Conservation (phyloP, 2,888 invertebrate species). For the Drosophila quinaria region DNA sequence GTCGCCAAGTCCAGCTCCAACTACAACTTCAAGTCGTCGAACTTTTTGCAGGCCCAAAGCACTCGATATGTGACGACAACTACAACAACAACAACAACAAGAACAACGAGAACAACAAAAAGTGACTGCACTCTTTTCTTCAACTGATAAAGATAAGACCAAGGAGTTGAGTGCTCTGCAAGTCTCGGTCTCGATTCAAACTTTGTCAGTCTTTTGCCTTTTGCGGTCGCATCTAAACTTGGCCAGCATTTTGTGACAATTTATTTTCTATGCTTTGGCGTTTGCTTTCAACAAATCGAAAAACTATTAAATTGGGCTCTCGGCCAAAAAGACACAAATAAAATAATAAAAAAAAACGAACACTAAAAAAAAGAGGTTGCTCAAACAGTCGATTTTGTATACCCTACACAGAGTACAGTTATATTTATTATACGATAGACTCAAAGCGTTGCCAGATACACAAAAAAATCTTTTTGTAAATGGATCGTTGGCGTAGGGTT, state of each 20-base stretch:
- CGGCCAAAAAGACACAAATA: slow-evolving; percentile 59
- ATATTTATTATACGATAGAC: neutral
- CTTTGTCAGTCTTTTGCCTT: slow-evolving; percentile 48
- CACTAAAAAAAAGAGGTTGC: slow-evolving; percentile 21
- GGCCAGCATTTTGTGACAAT: slow-evolving; percentile 77
- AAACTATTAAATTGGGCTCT: slow-evolving; percentile 82
- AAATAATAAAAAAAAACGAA: slow-evolving; percentile 1
- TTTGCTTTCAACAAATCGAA: slow-evolving; percentile 80
- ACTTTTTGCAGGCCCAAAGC: slow-evolving; percentile 46
- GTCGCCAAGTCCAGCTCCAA: slow-evolving; percentile 27
- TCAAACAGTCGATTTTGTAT: slow-evolving; percentile 22
- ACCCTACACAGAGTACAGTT: slow-evolving; percentile 27
- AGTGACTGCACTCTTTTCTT: slow-evolving; percentile 58
- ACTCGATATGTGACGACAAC: slow-evolving; percentile 59
- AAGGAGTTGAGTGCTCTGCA: slow-evolving; percentile 60
- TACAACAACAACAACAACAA: slow-evolving; percentile 19
- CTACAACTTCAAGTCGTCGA: slow-evolving; percentile 42
- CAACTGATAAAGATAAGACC: slow-evolving; percentile 77
- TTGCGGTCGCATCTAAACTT: slow-evolving; percentile 51
- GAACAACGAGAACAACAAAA: neutral
- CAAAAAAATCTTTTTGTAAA: too few relatives aligned
- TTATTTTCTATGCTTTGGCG: slow-evolving; percentile 78
- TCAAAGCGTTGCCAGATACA: neutral
- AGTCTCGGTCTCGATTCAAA: slow-evolving; percentile 51
- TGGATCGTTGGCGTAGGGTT: neutral